Evolutionary conservation across 2,113 vertebrate species (phyloP).

Genomic region (Pygoscelis adeliae): DNA sequence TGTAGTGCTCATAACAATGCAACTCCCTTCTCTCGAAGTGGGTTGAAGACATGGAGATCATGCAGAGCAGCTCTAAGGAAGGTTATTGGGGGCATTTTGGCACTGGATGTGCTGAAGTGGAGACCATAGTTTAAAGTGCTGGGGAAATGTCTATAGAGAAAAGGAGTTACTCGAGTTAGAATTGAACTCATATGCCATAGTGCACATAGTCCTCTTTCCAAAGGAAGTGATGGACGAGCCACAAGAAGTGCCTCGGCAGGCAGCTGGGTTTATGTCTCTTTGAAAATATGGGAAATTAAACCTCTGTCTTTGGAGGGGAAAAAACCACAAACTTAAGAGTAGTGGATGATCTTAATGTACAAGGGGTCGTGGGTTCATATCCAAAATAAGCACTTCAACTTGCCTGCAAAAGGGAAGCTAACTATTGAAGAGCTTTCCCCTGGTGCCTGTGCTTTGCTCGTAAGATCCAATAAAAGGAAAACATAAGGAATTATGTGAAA

Average conservation of each 20-base stretch:
- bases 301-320: neutral
- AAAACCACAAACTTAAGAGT: neutral
- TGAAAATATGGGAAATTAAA: neutral
- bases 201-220: neutral
- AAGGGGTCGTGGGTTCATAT: neutral
- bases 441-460: neutral
- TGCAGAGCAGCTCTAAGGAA: neutral
- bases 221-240: neutral
- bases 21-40: neutral
- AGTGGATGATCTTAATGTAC: neutral
- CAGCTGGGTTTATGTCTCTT: neutral
- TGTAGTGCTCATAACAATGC: neutral
- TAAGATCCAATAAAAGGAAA: neutral
- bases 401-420: neutral
- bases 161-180: neutral
- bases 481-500: neutral
- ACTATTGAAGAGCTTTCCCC: neutral
- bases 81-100: neutral
- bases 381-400: neutral
- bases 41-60: neutral
- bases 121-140: neutral
- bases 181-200: neutral
- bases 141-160: neutral
- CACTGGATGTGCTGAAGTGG: neutral
- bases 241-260: neutral